Evolutionary conservation across 2,113 vertebrate genomes (phyloP).

Genomic region (Scomber japonicus): DNA sequence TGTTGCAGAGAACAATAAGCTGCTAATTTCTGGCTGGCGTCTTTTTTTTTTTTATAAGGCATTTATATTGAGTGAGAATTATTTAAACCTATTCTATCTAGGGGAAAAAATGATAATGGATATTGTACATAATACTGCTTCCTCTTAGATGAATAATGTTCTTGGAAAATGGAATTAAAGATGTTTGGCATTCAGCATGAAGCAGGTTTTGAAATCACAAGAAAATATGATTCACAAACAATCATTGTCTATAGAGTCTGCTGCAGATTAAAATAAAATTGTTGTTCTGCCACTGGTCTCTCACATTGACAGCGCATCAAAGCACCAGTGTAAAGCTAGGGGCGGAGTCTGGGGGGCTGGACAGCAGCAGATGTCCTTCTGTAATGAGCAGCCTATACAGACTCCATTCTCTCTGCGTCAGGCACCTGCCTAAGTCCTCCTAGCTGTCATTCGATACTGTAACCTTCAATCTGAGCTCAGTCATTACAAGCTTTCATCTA

Average conservation of each 20-base stretch:
- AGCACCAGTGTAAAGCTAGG: conserved; percentile 73
- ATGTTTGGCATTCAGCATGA: conserved; percentile 34
- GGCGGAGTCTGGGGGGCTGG: conserved; percentile 66
- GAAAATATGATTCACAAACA: conserved; percentile 59
- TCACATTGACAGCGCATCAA: conserved; percentile 76
- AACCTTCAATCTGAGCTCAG: conserved; percentile 62
- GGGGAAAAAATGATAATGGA: not conserved
- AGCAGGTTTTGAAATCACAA: conserved; percentile 49
- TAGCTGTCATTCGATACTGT: conserved; percentile 74
- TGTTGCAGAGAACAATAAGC: conserved; percentile 49
- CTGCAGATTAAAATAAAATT: conserved; percentile 42
- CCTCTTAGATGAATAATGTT: conserved; percentile 20
- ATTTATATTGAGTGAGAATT: conserved; percentile 46
- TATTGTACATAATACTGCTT: conserved; percentile 17
- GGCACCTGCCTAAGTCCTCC: conserved; percentile 74
- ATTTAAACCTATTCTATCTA: conserved; percentile 42
- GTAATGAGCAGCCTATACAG: conserved; percentile 76
- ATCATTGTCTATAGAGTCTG: conserved; percentile 19
- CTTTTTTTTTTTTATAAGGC: conserved; percentile 42
- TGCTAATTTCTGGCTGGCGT: conserved; percentile 54
- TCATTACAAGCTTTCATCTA: conserved; percentile 53
- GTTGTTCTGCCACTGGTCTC: conserved; percentile 57
- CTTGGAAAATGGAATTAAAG: conserved; percentile 44
- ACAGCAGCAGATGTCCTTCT: conserved; percentile 85
- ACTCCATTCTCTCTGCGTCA: conserved; percentile 71